Conservation (phyloP, 2,888 invertebrate genomes). For the Sphinx pinastri region DNA sequence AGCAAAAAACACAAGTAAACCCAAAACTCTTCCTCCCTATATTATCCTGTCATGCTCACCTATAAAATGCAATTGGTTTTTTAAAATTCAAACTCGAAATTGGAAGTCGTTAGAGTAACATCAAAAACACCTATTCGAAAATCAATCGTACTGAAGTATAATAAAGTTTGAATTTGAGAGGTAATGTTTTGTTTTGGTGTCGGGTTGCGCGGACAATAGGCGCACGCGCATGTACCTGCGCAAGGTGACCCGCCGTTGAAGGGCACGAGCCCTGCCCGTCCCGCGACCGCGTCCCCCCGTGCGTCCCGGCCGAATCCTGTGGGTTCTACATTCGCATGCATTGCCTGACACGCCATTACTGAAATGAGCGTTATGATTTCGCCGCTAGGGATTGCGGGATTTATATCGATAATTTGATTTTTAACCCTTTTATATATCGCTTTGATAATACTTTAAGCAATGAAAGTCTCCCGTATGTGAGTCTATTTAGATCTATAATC, state of each 20-base stretch:
- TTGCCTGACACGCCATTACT: constrained; percentile 75
- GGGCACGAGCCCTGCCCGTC: constrained; percentile 67
- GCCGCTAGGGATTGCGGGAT: constrained; percentile 42
- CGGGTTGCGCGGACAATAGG: constrained; percentile 78
- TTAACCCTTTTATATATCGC: too few species aligned
- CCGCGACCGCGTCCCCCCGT: constrained; percentile 50
- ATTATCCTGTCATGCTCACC: constrained; percentile 83
- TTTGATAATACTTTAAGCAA: too few species aligned
- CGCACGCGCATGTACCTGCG: constrained; percentile 77
- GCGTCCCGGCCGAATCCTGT: constrained; percentile 48
- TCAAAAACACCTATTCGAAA: constrained; percentile 31
- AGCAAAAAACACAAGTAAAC: constrained; percentile 53
- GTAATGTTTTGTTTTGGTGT: constrained; percentile 57
- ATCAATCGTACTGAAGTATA: constrained; percentile 22
- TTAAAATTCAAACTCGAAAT: constrained; percentile 65
- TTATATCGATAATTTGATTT: constrained; percentile 28
- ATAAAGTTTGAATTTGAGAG: constrained; percentile 37
- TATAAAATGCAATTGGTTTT: constrained; percentile 83
- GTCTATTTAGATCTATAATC: too few species aligned
- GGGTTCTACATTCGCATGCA: constrained; percentile 63
- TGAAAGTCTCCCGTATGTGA: too few species aligned
- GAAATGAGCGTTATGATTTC: constrained; percentile 65
- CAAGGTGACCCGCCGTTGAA: constrained; percentile 79
- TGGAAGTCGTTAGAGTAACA: constrained; percentile 74
- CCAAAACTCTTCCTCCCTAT: constrained; percentile 73